phyloP scores from a whole-genome alignment of 1,140 invertebrate genomes.

The Camponotus vicinus region DNA sequence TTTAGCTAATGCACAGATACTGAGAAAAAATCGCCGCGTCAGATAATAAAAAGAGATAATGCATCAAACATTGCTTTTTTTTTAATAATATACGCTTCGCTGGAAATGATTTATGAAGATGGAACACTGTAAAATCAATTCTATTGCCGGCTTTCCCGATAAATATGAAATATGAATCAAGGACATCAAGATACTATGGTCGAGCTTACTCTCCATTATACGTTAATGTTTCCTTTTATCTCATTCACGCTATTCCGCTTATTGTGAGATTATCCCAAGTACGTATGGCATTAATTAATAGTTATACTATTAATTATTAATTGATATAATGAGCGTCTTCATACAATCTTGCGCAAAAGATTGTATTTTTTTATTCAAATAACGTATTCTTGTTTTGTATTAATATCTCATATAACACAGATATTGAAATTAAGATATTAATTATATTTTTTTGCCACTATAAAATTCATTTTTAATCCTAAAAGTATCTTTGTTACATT shows the following conservation, averaged over 20 bases:
- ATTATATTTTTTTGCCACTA: not conserved
- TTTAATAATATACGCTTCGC: not conserved
- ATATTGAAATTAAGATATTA: not conserved
- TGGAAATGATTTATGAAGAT: conserved; percentile 22
- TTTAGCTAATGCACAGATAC: not conserved
- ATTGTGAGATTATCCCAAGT: conserved; percentile 27
- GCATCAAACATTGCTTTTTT: not conserved
- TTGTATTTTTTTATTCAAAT: not conserved
- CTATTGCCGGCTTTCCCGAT: conserved; percentile 20
- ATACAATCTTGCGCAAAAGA: not conserved
- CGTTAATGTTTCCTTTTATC: conserved; percentile 10
- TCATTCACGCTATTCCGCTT: not conserved
- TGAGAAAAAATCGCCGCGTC: not conserved
- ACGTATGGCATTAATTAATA: not conserved
- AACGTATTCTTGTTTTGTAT: not conserved
- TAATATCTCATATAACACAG: not conserved
- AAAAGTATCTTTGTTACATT: not conserved
- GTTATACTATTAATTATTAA: not conserved
- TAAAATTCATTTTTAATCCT: not conserved
- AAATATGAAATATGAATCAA: conserved; percentile 51
- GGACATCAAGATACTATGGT: conserved; percentile 28
- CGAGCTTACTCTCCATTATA: not conserved
- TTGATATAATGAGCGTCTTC: conserved; percentile 11
- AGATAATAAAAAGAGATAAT: not conserved
- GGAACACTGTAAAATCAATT: conserved; percentile 53